phyloP scores from a whole-genome alignment of 2,888 invertebrate genomes.

The Rhogogaster chlorosoma region DNA sequence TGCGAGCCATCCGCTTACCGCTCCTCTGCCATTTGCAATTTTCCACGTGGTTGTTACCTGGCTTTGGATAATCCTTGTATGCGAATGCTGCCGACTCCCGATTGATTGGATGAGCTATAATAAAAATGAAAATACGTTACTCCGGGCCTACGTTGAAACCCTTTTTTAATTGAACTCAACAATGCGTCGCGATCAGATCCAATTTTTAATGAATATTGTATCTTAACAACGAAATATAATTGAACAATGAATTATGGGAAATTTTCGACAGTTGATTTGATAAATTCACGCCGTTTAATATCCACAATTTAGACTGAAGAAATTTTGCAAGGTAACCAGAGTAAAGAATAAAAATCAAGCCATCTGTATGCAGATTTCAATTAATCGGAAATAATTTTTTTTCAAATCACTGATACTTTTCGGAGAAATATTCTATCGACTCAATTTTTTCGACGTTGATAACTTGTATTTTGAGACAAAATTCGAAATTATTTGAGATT shows the following conservation, averaged over 20 bases:
- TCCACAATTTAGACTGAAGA: neutral
- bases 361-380: neutral
- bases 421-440: too few species aligned
- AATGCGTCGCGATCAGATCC: neutral
- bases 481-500: too few species aligned
- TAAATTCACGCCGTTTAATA: neutral
- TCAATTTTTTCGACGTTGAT: too few species aligned
- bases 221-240: neutral
- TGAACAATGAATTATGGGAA: neutral
- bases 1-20: conserved; percentile 32
- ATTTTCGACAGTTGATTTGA: neutral
- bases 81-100: neutral
- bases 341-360: neutral
- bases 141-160: neutral
- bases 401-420: too few species aligned
- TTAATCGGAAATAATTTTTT: neutral
- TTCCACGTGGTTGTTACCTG: conserved; percentile 5
- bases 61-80: conserved; percentile 8
- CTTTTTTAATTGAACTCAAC: neutral
- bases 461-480: too few species aligned
- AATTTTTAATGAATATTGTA: neutral
- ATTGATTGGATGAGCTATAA: conserved; percentile 26
- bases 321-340: neutral
- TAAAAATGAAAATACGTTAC: conserved; percentile 6
- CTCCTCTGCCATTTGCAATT: conserved; percentile 6